Evolutionary conservation across 2,113 vertebrate species (phyloP).

Genomic region (Vidua chalybeata): DNA sequence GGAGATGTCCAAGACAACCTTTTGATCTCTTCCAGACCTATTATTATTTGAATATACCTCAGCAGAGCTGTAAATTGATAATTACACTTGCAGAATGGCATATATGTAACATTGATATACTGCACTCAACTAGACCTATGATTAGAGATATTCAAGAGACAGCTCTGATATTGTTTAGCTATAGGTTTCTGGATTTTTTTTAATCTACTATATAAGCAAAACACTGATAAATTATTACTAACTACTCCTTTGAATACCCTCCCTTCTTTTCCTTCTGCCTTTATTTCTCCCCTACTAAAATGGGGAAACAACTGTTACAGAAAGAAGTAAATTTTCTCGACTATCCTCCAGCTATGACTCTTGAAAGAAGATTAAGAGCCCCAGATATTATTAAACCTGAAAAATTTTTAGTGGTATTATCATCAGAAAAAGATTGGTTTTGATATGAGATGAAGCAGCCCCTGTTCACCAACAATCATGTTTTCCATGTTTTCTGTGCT

Average conservation of each 20-base stretch:
- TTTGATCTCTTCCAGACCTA: background rate
- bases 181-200: background rate
- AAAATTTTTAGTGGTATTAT: background rate
- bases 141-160: background rate
- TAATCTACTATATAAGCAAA: background rate
- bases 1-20: background rate
- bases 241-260: background rate
- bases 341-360: background rate
- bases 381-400: background rate
- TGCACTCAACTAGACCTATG: background rate
- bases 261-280: background rate
- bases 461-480: background rate
- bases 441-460: background rate
- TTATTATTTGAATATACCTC: background rate
- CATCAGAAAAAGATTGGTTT: background rate
- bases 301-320: background rate
- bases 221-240: background rate
- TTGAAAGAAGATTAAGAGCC: background rate
- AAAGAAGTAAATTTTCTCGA: background rate
- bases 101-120: background rate
- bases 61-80: background rate
- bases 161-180: background rate
- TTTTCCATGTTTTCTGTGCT: background rate
- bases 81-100: background rate
- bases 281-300: background rate